Percentiles rank a stretch among this genome's conserved stretches.
Evolutionary conservation across 30 jellyfish, hydroid and myxozoan genomes (phyloP).

Genomic region (Aurelia aurita): DNA sequence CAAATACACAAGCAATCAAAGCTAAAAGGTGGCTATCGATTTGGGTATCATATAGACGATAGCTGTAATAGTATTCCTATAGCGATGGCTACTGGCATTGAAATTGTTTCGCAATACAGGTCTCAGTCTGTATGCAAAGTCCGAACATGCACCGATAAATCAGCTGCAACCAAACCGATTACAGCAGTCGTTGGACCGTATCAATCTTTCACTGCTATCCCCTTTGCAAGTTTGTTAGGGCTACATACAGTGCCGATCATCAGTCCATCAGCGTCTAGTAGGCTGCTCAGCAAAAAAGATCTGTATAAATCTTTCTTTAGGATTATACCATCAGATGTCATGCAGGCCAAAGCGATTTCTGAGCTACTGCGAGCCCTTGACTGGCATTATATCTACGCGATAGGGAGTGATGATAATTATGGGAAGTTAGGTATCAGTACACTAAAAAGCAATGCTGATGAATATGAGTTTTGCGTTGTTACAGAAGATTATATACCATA

Average conservation of each 20-base stretch:
- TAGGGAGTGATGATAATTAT: slow-evolving; percentile 94
- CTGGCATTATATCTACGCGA: slow-evolving; percentile 85
- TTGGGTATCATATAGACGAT: slow-evolving; percentile 89
- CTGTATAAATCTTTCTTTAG: slow-evolving; percentile 83
- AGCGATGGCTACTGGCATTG: slow-evolving; percentile 94
- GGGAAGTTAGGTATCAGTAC: slow-evolving; percentile 88
- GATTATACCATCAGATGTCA: slow-evolving; percentile 87
- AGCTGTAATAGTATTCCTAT: slow-evolving; percentile 76
- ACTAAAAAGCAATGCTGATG: slow-evolving; percentile 60
- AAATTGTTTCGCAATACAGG: slow-evolving; percentile 75
- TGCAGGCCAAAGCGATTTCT: slow-evolving; percentile 76
- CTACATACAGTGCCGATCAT: slow-evolving; percentile 76
- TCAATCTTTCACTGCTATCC: slow-evolving; percentile 83
- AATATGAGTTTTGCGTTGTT: slow-evolving; percentile 67
- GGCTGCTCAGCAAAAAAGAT: slow-evolving; percentile 82
- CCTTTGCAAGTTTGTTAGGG: slow-evolving; percentile 86
- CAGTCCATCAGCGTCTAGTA: slow-evolving; percentile 91
- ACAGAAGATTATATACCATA: slow-evolving; percentile 76
- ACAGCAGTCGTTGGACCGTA: slow-evolving; percentile 88
- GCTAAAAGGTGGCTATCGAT: slow-evolving; percentile 6
- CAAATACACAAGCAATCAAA: slow-evolving; percentile 21
- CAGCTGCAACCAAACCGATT: neutral
- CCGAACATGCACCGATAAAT: slow-evolving; percentile 51
- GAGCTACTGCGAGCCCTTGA: slow-evolving; percentile 59
- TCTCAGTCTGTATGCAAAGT: slow-evolving; percentile 78